These are phyloP conservation scores for Caradrina clavipalpis DNA, from an alignment of 2,888 invertebrate genomes.

Conservation along the genomic window DNA sequence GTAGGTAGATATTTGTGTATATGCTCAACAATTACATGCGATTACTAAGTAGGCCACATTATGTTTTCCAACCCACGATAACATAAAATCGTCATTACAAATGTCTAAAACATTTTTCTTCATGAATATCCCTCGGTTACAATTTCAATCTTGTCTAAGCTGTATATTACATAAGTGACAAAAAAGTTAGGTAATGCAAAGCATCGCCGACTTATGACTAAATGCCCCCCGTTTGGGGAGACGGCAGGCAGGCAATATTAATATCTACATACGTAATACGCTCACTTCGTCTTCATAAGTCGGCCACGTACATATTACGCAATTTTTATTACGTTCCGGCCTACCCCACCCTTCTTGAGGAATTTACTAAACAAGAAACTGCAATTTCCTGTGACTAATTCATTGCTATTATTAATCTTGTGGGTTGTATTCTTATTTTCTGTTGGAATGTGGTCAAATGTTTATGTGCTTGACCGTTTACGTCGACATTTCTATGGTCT, in stretches of 20 bases:
- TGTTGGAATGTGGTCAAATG: slow-evolving; percentile 63
- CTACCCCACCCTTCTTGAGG: slow-evolving; percentile 71
- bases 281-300: slow-evolving; percentile 80
- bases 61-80: background rate
- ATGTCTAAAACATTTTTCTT: slow-evolving; percentile 3
- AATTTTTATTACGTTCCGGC: slow-evolving; percentile 77
- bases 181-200: slow-evolving; percentile 55
- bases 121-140: slow-evolving; percentile 2
- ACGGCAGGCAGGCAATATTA: slow-evolving; percentile 71
- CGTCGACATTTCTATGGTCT: slow-evolving; percentile 8
- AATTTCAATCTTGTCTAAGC: slow-evolving; percentile 33
- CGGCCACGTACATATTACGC: slow-evolving; percentile 74
- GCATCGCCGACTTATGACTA: slow-evolving; percentile 59
- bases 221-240: slow-evolving; percentile 66
- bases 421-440: slow-evolving; percentile 77
- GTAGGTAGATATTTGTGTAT: no score
- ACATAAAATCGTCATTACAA: background rate
- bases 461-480: slow-evolving; percentile 45
- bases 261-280: slow-evolving; percentile 80
- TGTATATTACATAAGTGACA: slow-evolving; percentile 53
- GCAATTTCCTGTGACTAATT: slow-evolving; percentile 86
- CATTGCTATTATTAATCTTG: slow-evolving; percentile 83
- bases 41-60: background rate
- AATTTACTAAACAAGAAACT: slow-evolving; percentile 84
- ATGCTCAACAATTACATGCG: no score